phyloP scores from a whole-genome alignment of 2,888 invertebrate species.

The Agonum fuliginosum region DNA sequence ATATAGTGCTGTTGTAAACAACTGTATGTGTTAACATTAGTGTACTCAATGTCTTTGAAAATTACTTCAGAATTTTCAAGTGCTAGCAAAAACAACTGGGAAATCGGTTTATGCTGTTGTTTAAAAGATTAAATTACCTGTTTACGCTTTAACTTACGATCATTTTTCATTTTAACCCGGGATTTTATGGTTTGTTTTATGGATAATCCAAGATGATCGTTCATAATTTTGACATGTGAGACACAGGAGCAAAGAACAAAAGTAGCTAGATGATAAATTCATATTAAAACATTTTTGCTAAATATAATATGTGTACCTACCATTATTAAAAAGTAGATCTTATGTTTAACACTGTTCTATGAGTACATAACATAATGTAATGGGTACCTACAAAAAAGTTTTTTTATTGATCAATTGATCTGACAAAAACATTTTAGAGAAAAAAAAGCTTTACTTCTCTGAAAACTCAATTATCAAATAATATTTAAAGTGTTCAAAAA shows the following conservation, averaged over 20 bases:
- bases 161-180: constrained; percentile 4
- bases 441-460: too few species aligned
- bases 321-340: too few species aligned
- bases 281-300: background rate
- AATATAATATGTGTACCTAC: too few species aligned
- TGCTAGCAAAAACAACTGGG: background rate
- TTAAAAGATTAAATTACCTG: constrained; percentile 13
- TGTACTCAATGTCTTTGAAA: constrained; percentile 9
- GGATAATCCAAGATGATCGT: constrained; percentile 13
- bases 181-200: constrained; percentile 24
- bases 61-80: background rate
- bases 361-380: too few species aligned
- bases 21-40: constrained; percentile 27
- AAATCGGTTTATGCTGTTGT: constrained; percentile 9
- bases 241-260: background rate
- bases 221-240: background rate
- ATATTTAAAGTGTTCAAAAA: too few species aligned
- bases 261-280: background rate
- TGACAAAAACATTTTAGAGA: too few species aligned
- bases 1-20: constrained; percentile 42
- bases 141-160: constrained; percentile 23
- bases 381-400: too few species aligned
- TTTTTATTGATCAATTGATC: too few species aligned
- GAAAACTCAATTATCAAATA: too few species aligned
- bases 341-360: too few species aligned